phyloP scores from a whole-genome alignment of 2,888 invertebrate genomes.

The Muscina levida region DNA sequence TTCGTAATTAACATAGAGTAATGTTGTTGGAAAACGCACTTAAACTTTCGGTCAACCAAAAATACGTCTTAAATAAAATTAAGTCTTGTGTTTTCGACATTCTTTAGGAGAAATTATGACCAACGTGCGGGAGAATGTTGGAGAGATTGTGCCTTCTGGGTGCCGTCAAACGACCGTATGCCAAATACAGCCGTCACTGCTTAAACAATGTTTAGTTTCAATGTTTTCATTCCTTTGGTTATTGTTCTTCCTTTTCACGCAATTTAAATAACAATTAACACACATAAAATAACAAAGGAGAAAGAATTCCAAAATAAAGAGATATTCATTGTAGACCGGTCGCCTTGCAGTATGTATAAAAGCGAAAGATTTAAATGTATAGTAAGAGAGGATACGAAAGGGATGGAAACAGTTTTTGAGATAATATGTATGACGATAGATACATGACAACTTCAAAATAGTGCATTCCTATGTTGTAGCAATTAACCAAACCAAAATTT shows the following conservation, averaged over 20 bases:
- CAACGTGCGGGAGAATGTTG: no score
- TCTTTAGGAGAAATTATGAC: not conserved
- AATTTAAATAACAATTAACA: slow-evolving; percentile 54
- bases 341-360: no score
- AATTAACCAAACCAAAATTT: no score
- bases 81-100: not conserved
- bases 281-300: slow-evolving; percentile 25
- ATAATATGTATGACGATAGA: no score
- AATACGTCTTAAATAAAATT: not conserved
- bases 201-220: not conserved
- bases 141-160: no score
- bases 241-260: not conserved
- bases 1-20: slow-evolving; percentile 10
- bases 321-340: no score
- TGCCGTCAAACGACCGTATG: not conserved
- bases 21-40: slow-evolving; percentile 3
- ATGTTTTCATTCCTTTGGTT: no score
- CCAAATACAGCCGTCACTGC: not conserved
- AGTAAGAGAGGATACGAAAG: no score
- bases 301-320: not conserved
- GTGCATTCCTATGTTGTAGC: no score
- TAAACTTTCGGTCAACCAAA: slow-evolving; percentile 12
- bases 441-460: no score
- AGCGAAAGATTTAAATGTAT: no score
- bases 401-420: no score